Evolutionary conservation across 2,888 invertebrate genomes (phyloP), one percentile per base, ranked within the genome.

Genomic region (Tinea trinotella): DNA sequence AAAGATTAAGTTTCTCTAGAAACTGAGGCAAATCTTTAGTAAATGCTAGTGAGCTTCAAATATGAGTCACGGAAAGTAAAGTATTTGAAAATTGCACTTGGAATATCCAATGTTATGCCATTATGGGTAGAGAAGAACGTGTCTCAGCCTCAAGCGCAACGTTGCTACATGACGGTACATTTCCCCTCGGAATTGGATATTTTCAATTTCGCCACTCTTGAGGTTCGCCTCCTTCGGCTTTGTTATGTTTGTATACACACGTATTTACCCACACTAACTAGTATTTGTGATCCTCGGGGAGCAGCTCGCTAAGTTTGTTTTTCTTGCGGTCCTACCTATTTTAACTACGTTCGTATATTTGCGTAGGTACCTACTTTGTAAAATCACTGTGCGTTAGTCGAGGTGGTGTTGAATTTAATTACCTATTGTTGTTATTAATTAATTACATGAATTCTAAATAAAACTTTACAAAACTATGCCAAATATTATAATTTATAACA

Each of bases 121-220:
- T 17, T 13, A 19, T 19, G 48, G 48, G 12, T 20, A 18, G 48
- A 46, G 6, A 19, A 19, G 50, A 24, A 50, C 50, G 50, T 50
- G 22, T 50, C 24, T 3, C 50, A 19, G 24, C 22, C 24, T 19
- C 15, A 40, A 40, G 40, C 30, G 19, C 50, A 24, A 50, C 15
- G 35, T 52, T 30, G 52, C 36, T 40, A 20, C 52, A 52, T 35
- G 36, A 40, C 53, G 40, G 30, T 40, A 53, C 53, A 53, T 53
- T 53, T 53, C 44, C 53, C 52, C 13, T 18, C 36, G 40, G 44
- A 53, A 53, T 52, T 40, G 53, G 53, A 53, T 40, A 53, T 53
- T 53, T 53, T 53, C 53, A 53, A 53, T 53, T 40, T 53, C 36
- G 34, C 22, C 44, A 22, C 53, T 20, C 44, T 53, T 53, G 53